phyloP scores from a whole-genome alignment of 2,113 vertebrate genomes.

The Scytalopus superciliaris region DNA sequence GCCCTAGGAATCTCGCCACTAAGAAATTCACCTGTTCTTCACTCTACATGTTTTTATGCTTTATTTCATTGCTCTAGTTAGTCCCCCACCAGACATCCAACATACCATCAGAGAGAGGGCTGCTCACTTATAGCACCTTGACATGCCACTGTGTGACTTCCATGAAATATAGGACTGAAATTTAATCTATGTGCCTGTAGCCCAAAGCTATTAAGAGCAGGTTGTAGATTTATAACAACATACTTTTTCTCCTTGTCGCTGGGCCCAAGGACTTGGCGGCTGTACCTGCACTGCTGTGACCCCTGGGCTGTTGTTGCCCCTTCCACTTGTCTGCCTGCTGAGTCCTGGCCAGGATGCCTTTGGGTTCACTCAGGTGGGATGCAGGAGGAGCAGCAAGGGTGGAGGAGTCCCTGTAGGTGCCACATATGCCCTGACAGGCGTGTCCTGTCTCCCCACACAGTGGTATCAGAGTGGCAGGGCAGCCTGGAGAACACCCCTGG shows the following conservation, averaged over 20 bases:
- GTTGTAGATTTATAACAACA: conserved; percentile 20
- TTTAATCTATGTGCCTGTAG: neutral
- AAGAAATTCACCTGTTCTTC: neutral
- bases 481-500: neutral
- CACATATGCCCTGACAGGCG: neutral
- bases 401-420: neutral
- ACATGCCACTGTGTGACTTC: neutral
- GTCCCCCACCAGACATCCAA: neutral
- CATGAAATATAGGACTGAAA: conserved; percentile 31
- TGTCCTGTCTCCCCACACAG: neutral
- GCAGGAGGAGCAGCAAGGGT: neutral
- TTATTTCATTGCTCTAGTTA: conserved; percentile 13
- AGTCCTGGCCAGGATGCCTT: neutral
- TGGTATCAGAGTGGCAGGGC: neutral
- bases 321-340: fast-evolving
- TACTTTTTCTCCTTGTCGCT: conserved; percentile 1
- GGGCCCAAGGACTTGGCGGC: neutral
- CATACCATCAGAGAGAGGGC: neutral
- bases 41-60: neutral
- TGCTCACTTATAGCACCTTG: neutral
- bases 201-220: conserved; percentile 12
- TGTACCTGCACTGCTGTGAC: neutral
- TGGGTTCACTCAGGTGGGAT: neutral
- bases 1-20: neutral
- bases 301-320: fast-evolving